Evolutionary conservation across 2,888 invertebrate species (phyloP).

Genomic region (Lasioglossum figueresi): DNA sequence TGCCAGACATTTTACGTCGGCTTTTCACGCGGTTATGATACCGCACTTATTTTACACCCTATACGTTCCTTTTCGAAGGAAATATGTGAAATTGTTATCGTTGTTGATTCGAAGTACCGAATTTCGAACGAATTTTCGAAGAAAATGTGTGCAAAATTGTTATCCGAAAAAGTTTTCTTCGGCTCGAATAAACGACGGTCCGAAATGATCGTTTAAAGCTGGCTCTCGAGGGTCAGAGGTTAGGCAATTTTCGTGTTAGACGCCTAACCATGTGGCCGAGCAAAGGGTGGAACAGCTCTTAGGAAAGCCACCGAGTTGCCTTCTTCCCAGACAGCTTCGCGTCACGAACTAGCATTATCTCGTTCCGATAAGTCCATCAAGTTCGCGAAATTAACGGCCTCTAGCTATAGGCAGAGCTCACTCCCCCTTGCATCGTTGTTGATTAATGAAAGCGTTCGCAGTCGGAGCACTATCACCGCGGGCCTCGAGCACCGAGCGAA

Average conservation of each 20-base stretch:
- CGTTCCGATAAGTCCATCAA: conserved; percentile 66
- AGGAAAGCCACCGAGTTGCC: conserved; percentile 53
- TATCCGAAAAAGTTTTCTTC: background rate
- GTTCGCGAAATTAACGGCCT: conserved; percentile 48
- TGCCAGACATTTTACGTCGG: background rate
- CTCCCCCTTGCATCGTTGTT: conserved; percentile 39
- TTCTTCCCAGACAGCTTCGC: conserved; percentile 55
- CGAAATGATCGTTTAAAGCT: background rate
- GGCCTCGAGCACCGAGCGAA: conserved; percentile 3
- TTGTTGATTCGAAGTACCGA: too few relatives aligned
- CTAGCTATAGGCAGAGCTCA: conserved; percentile 25
- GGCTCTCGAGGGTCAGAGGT: background rate
- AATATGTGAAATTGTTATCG: background rate
- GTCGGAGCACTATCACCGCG: conserved; percentile 43
- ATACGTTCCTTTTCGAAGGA: too few relatives aligned
- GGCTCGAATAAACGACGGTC: background rate
- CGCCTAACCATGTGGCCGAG: conserved; percentile 37
- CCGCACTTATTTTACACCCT: too few relatives aligned
- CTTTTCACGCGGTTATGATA: background rate
- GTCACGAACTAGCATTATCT: conserved; percentile 69
- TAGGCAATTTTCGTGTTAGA: conserved; percentile 40
- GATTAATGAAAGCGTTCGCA: conserved; percentile 60
- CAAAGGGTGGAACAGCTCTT: conserved; percentile 50
- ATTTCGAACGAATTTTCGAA: too few relatives aligned
- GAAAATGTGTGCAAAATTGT: too few relatives aligned